These are phyloP conservation scores for Kryptopterus vitreolus DNA, from an alignment of 2,797 vertebrate species.

Conservation along the genomic window DNA sequence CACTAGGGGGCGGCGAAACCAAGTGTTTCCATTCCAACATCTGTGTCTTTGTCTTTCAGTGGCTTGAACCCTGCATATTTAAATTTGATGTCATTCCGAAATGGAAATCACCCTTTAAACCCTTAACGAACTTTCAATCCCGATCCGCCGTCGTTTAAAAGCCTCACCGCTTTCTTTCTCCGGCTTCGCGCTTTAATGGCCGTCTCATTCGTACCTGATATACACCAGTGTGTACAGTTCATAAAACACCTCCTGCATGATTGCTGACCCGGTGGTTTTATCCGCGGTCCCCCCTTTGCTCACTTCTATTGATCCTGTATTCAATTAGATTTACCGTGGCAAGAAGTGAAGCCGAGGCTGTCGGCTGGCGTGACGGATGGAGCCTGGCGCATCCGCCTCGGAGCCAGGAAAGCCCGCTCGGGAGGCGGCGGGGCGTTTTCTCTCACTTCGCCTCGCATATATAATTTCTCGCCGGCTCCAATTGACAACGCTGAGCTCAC, in stretches of 20 bases:
- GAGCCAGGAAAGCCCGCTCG: constrained; percentile 22
- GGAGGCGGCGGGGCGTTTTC: not conserved
- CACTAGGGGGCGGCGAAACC: no score
- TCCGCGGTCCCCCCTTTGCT: constrained; percentile 19
- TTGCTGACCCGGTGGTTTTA: constrained; percentile 41
- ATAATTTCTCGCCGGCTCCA: constrained; percentile 17
- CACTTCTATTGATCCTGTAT: constrained; percentile 37
- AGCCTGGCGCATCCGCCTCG: constrained; percentile 7
- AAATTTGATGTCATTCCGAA: not conserved
- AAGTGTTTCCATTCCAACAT: no score
- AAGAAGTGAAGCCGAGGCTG: constrained; percentile 30
- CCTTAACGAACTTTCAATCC: not conserved
- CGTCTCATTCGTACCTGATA: constrained; percentile 8
- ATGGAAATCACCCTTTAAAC: not conserved
- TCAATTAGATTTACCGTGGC: constrained; percentile 42
- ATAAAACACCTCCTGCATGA: constrained; percentile 35
- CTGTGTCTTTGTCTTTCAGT: no score
- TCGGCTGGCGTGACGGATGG: constrained; percentile 27
- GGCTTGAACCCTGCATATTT: not conserved
- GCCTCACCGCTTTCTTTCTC: not conserved
- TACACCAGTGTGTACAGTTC: constrained; percentile 31
- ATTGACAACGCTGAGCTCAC: constrained; percentile 1
- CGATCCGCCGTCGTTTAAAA: not conserved
- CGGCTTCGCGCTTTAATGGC: constrained; percentile 25
- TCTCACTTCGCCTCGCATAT: not conserved